Base-by-base conservation (phyloP, 2,113 vertebrate genomes). In the Malurus cyaneus region DNA sequence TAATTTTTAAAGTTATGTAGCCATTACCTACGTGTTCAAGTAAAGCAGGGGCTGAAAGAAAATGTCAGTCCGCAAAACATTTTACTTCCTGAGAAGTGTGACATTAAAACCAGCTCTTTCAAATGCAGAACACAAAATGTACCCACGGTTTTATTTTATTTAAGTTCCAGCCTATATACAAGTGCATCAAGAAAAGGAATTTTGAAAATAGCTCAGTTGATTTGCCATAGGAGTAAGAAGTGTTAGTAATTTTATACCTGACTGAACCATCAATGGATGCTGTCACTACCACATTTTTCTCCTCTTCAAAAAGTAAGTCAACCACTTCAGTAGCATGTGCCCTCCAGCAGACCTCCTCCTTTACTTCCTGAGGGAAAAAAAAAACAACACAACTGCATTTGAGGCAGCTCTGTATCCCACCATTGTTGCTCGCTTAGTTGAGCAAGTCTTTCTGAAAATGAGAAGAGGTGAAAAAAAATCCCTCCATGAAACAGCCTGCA, bases 261-360 rank as follows among this genome's bases (percentile, higher is more conserved):
- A 97, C 94, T 28, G 98, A 98, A 90, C 96, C 95, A 79, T 98
- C 98, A 13, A 57, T 10, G 46, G 98, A 98, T 76, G 97, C 96
- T 25, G 97, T 98, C 6, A 96, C 94, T 60, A 98, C 67, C 71
- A 98, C 36, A 34, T 97, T 96, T 88, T 95, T 98, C 23, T 98
- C 96, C 52, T 97, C 97, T 84, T 96, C 93, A 13, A 97, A 94
- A 91, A 97, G 56, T 41, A 97, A 82, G 47, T 85, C 94, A 82
- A 97, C 42, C 60, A 98, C 94, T 97, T 97, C 88, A 89, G 94
- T 44, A 64, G 97, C 65, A 60, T 98, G 97, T 85, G 97, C 98
- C 42, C 83, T 96, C 97, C 98, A 98, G 83, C 88, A 96, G 56
- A 98, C 89, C 36, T 97, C 82, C 74, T 98, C 97, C 86, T 96